These are phyloP conservation scores for Bellardia pandia DNA, from an alignment of 2,888 invertebrate species.

Conservation along the genomic window DNA sequence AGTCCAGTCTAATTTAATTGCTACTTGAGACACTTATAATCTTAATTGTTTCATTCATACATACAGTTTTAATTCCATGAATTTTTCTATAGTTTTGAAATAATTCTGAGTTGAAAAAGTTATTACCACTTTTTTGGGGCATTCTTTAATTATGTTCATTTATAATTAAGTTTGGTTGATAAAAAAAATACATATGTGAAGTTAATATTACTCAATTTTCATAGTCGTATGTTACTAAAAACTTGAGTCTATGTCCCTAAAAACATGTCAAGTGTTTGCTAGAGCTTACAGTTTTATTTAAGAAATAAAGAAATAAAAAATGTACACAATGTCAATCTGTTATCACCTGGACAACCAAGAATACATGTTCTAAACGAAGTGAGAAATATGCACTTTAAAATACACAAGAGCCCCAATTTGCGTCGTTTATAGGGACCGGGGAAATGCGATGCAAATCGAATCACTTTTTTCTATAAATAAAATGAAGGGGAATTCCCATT, in stretches of 20 bases:
- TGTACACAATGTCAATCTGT: too few species aligned
- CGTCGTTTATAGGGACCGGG: too few species aligned
- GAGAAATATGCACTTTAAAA: too few species aligned
- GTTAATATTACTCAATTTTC: not conserved
- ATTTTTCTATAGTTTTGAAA: conserved; percentile 15
- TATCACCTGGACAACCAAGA: too few species aligned
- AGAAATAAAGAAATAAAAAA: too few species aligned
- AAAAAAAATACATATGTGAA: not conserved
- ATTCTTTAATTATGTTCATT: not conserved
- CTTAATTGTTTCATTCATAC: conserved; percentile 42
- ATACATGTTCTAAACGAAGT: too few species aligned
- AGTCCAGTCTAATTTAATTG: conserved; percentile 41
- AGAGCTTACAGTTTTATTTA: too few species aligned
- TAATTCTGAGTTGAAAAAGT: not conserved
- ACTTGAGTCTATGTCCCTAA: not conserved
- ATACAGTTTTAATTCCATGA: conserved; percentile 12
- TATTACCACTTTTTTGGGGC: not conserved
- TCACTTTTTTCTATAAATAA: too few species aligned
- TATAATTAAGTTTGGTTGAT: not conserved
- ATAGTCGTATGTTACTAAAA: not conserved
- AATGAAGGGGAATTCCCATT: too few species aligned
- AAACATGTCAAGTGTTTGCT: too few species aligned
- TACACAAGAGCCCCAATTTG: too few species aligned
- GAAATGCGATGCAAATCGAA: too few species aligned
- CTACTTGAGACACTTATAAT: conserved; percentile 30